Evolutionary conservation across 2,113 vertebrate species (phyloP), one percentile per base, ranked within the genome.

Genomic region (Aythya baeri): DNA sequence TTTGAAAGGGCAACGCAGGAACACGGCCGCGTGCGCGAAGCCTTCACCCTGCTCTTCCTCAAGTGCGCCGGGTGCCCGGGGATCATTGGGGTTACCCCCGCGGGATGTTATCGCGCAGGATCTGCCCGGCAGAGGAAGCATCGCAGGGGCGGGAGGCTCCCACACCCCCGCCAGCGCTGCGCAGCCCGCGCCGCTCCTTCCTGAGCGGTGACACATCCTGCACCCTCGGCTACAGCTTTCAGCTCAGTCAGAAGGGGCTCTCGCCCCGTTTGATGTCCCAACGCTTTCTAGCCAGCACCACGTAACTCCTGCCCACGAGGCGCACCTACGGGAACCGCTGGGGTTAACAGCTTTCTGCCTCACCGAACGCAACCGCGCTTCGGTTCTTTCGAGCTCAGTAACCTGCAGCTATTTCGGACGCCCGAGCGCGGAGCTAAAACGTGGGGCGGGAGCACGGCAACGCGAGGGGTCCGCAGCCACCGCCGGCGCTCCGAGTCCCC

Each of bases 311-410:
- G 22, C 29, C 27, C 21, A 2, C 18, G 23, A 11, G 44, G 8
- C 25, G 41, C 61, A 5, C 61, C 59, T 3, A 9, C 72, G 13
- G 1, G 66, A 3, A 8, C 52, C 36, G 20, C 61, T 5, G 36
- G 62, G 76, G 62, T 38, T 26, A 43, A 34, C 52, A 32, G 2
- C 71, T 62, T 46, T 29, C 63, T 15, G 15, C 38, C 63, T 46
- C 21, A 1, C 54, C 14, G 3, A 59, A 41, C 58, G 1, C 50
- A 43, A 7, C 31, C 0, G 10, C 8, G 2, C 27, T 76, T 68
- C 23, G n/a, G 5, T 29, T 27, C 54, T 61, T 2, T 2, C 26
- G 4, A 26, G 32, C 17, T 32, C 23, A 54, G 20, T 17, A 55
- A 57, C 80, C 80, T 11, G 43, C 34, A 12, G 80, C 57, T 41